Evolutionary conservation across 2,113 vertebrate genomes (phyloP), one percentile per base, ranked within the genome.

Genomic region (Oryzias celebensis): DNA sequence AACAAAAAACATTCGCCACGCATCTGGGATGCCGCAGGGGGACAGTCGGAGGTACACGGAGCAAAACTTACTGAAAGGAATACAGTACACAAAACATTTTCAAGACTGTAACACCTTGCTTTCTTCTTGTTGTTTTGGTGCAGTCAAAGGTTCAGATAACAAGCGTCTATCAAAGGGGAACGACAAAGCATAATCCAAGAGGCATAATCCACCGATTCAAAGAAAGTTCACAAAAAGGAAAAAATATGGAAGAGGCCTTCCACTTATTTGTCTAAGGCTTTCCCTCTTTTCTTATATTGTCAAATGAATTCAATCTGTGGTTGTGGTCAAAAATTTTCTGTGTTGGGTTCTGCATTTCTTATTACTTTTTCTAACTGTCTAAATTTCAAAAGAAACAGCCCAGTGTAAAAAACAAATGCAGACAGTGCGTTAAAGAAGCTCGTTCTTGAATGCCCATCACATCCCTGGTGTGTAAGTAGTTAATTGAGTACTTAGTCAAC

Each of bases 111-210:
- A 78, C 53, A 64, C 62, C 48, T 68, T 58, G 56, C 46, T 64
- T 73, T 41, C 41, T 72, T 80, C 56, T 47, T 57, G 49, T 46
- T 18, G 18, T 66, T 49, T 59, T 63, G 57, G 43, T 54, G 8
- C 47, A 24, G 56, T 63, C 74, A 84, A 75, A 85, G 67, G 43
- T 23, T 22, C 58, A 53, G 41, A 61, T 65, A 77, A 71, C 74
- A 80, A 72, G 77, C 68, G 64, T 45, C 46, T 78, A 83, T 85
- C 88, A 86, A 82, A 88, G 65, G 48, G 57, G 62, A 75, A 46
- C 17, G 24, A 45, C n/a, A 24, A 74, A 58, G 73, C 62, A n/a
- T n/a, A n/a, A n/a, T n/a, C n/a, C n/a, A n/a, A 71, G 69, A 80
- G 52, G 65, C 52, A 68, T 20, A 52, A 58, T n/a, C 63, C 18